Evolutionary conservation across 2,888 invertebrate species (phyloP).

Genomic region (Amiota minor): DNA sequence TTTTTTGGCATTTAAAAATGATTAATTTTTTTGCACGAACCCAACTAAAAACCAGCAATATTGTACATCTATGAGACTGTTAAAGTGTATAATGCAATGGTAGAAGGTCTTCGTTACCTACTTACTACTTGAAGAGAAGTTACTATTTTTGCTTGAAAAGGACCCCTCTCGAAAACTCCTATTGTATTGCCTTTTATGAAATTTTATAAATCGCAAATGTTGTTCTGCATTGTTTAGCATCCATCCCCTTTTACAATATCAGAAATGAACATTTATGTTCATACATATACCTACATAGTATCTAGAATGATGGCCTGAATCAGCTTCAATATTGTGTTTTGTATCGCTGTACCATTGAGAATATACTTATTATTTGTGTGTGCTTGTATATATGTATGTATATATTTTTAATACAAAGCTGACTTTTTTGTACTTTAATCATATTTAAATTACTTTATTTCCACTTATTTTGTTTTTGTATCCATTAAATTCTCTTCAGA

Average conservation of each 20-base stretch:
- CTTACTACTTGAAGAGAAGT: not conserved
- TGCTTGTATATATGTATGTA: constrained; percentile 11
- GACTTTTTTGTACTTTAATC: constrained; percentile 50
- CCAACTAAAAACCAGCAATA: no score
- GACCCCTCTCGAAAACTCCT: not conserved
- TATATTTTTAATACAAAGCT: constrained; percentile 52
- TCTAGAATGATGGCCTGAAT: not conserved
- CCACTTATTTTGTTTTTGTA: constrained; percentile 44
- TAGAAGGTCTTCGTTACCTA: not conserved
- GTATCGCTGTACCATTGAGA: not conserved
- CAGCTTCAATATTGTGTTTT: not conserved
- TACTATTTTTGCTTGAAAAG: not conserved
- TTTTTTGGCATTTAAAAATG: no score
- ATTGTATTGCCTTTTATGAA: not conserved
- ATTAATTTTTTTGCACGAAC: no score
- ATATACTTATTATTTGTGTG: not conserved
- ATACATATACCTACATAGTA: no score
- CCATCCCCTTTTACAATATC: no score
- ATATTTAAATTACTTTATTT: constrained; percentile 64
- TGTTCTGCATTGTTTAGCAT: constrained; percentile 19
- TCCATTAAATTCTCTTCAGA: constrained; percentile 20
- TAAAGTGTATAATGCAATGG: no score
- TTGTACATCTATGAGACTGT: no score
- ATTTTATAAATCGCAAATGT: constrained; percentile 25
- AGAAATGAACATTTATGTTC: no score